Evolutionary conservation across 2,888 invertebrate species (phyloP).

Genomic region (Ceriagrion tenellum): DNA sequence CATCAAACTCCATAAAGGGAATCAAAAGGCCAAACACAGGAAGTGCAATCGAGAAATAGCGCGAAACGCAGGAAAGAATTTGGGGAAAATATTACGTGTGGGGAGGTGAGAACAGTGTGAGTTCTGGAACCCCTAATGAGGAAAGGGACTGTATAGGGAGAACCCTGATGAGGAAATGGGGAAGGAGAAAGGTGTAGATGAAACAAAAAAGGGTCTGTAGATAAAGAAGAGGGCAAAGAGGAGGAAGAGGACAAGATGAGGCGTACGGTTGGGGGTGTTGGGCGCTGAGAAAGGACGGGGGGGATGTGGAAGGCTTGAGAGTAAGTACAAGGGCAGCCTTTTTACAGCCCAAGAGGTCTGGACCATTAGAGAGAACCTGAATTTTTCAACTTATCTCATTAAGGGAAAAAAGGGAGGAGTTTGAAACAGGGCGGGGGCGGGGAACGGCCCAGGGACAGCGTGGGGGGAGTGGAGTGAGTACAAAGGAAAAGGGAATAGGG

Average conservation of each 20-base stretch:
- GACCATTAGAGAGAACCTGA: constrained; percentile 61
- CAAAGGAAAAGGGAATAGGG: background rate
- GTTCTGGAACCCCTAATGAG: background rate
- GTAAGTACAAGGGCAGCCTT: constrained; percentile 61
- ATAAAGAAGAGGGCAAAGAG: background rate
- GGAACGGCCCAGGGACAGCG: background rate
- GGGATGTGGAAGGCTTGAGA: background rate
- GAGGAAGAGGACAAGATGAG: background rate
- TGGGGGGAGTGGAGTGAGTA: background rate
- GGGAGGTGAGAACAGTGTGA: background rate
- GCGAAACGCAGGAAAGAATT: background rate
- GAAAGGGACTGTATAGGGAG: background rate
- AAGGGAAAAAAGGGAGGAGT: constrained; percentile 58
- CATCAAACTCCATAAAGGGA: background rate
- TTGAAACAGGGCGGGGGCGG: constrained; percentile 34
- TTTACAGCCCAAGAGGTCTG: constrained; percentile 64
- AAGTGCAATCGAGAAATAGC: background rate
- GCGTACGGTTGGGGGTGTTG: background rate
- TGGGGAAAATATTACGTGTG: background rate
- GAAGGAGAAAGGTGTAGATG: background rate
- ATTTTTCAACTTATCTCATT: constrained; percentile 68
- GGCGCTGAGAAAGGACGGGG: background rate
- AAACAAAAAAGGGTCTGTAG: background rate
- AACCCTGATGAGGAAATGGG: background rate
- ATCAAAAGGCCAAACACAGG: background rate